Percentiles rank a stretch among this genome's conserved stretches.
Evolutionary conservation across 92 coral and sea anemone genomes (phyloP).

Genomic region (Palythoa grandis): DNA sequence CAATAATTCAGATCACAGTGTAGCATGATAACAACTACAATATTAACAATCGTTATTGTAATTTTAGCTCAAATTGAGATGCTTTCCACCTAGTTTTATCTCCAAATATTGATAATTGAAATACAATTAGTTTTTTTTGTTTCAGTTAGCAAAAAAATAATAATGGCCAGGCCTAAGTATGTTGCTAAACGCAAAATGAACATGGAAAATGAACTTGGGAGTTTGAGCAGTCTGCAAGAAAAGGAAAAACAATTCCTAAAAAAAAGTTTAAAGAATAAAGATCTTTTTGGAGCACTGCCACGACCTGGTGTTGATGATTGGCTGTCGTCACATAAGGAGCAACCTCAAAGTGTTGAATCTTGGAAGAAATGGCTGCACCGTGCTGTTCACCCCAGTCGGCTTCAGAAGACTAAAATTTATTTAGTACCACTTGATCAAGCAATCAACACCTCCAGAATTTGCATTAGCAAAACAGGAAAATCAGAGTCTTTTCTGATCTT

Average conservation of each 20-base stretch:
- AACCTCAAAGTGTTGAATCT: constrained; percentile 39
- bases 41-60: too few species aligned
- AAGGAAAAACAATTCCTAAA: constrained; percentile 40
- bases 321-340: constrained; percentile 53
- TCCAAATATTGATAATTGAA: too few species aligned
- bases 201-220: neutral
- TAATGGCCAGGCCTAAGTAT: neutral
- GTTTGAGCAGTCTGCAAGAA: constrained; percentile 19
- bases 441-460: constrained; percentile 38
- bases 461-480: constrained; percentile 22
- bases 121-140: too few species aligned
- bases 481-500: constrained; percentile 44
- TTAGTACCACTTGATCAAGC: constrained; percentile 55
- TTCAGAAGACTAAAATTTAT: constrained; percentile 48
- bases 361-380: constrained; percentile 29
- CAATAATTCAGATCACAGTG: too few species aligned
- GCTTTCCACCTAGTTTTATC: too few species aligned
- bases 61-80: too few species aligned
- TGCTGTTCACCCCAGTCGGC: constrained; percentile 18
- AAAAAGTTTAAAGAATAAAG: constrained; percentile 10
- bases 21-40: too few species aligned
- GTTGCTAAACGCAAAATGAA: neutral
- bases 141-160: neutral
- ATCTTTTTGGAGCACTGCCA: constrained; percentile 45
- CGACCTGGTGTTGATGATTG: constrained; percentile 48